These are phyloP conservation scores for Zosterops japonicus DNA, from an alignment of 2,113 vertebrate species.

Conservation along the genomic window DNA sequence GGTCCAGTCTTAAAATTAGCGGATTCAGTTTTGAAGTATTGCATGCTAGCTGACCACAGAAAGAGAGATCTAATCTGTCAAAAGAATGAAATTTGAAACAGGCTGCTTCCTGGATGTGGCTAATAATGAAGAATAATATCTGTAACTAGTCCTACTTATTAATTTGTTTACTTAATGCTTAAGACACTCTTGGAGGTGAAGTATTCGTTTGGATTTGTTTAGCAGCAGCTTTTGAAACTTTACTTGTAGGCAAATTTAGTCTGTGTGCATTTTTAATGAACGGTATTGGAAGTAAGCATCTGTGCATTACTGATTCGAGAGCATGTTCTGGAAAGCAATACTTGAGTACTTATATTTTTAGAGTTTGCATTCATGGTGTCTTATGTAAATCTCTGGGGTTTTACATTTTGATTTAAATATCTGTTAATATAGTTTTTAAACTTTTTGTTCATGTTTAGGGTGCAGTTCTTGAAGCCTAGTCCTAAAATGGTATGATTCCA, in stretches of 20 bases:
- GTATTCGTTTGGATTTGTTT: neutral
- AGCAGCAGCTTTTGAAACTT: neutral
- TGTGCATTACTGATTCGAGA: slow-evolving; percentile 1
- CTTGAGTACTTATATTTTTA: neutral
- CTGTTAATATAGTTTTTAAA: neutral
- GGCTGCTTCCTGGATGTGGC: neutral
- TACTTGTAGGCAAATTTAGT: neutral
- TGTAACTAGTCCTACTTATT: neutral
- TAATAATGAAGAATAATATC: neutral
- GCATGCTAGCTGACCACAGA: neutral
- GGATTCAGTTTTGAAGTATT: neutral
- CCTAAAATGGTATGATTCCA: neutral
- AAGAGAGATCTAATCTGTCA: neutral
- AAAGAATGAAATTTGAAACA: neutral
- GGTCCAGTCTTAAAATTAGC: neutral
- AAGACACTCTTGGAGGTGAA: neutral
- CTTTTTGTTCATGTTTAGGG: neutral
- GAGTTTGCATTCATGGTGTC: neutral
- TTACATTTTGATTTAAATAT: neutral
- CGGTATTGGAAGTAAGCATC: neutral
- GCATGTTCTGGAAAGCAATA: neutral
- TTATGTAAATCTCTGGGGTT: neutral
- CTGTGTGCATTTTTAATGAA: neutral
- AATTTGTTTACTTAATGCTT: neutral
- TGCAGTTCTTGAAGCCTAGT: neutral